These are phyloP conservation scores for Heliconius hortense DNA, from an alignment of 2,888 invertebrate genomes.

Conservation along the genomic window DNA sequence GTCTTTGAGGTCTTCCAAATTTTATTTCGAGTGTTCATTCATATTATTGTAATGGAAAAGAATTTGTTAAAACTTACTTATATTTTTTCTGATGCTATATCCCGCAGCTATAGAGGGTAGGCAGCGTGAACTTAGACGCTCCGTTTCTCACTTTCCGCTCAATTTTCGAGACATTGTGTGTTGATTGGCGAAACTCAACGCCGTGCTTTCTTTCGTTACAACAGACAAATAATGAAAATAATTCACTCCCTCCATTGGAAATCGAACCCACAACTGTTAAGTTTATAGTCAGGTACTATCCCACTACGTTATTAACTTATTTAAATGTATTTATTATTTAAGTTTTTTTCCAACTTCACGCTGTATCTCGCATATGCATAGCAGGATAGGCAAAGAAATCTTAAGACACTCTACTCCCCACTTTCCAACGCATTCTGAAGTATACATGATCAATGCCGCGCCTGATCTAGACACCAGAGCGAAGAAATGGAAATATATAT, in stretches of 20 bases:
- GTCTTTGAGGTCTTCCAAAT: constrained; percentile 15
- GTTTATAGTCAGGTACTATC: background rate
- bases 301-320: background rate
- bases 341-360: too few relatives aligned
- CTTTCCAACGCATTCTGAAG: too few relatives aligned
- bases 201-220: background rate
- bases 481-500: too few relatives aligned
- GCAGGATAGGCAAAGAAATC: too few relatives aligned
- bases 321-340: background rate
- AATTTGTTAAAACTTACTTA: constrained; percentile 2
- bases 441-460: too few relatives aligned
- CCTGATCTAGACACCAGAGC: too few relatives aligned
- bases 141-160: background rate
- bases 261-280: background rate
- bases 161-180: background rate
- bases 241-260: background rate
- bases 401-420: too few relatives aligned
- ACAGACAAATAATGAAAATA: background rate
- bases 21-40: constrained; percentile 19
- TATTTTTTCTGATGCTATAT: background rate
- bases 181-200: background rate
- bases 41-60: background rate
- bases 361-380: too few relatives aligned
- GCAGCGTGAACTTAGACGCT: too few relatives aligned
- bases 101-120: too few relatives aligned